Conservation (phyloP, 1,140 invertebrate genomes). For the Kradibia gibbosae region DNA sequence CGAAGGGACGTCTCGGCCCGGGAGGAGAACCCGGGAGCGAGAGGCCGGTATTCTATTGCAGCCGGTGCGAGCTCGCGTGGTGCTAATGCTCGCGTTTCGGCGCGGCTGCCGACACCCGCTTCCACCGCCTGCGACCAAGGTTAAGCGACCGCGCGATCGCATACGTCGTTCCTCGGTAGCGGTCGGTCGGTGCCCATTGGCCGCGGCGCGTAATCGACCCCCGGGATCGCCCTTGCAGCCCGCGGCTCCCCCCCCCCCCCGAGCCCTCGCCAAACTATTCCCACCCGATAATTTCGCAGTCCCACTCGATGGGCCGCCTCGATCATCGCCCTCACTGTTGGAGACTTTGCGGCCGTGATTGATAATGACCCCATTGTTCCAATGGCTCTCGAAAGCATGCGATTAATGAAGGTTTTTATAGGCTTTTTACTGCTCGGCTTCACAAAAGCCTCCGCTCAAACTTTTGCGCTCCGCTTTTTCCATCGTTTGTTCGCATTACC, state of each 20-base stretch:
- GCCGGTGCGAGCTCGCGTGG: not conserved
- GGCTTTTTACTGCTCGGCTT: slow-evolving; percentile 20
- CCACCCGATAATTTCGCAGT: slow-evolving; percentile 25
- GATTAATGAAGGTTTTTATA: slow-evolving; percentile 14
- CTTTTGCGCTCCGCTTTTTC: not conserved
- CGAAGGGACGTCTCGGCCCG: not conserved
- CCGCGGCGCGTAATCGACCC: slow-evolving; percentile 61
- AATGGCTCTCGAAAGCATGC: not conserved
- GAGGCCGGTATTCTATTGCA: not conserved
- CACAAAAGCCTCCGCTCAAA: not conserved
- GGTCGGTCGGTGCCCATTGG: slow-evolving; percentile 35
- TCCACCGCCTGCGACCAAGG: slow-evolving; percentile 65
- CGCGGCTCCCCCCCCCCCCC: too few relatives aligned
- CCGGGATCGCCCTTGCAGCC: slow-evolving; percentile 4
- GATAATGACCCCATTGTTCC: slow-evolving; percentile 45
- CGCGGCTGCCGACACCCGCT: slow-evolving; percentile 66
- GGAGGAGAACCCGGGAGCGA: slow-evolving; percentile 9
- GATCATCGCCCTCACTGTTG: slow-evolving; percentile 7
- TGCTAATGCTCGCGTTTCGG: slow-evolving; percentile 33
- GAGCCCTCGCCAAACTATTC: not conserved
- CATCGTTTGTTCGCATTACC: not conserved
- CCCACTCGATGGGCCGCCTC: not conserved
- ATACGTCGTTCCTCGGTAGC: slow-evolving; percentile 64
- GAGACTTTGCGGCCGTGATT: slow-evolving; percentile 26
- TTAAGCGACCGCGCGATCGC: slow-evolving; percentile 66